Conservation (phyloP, 1,140 invertebrate genomes). For the Ephestia elutella region DNA sequence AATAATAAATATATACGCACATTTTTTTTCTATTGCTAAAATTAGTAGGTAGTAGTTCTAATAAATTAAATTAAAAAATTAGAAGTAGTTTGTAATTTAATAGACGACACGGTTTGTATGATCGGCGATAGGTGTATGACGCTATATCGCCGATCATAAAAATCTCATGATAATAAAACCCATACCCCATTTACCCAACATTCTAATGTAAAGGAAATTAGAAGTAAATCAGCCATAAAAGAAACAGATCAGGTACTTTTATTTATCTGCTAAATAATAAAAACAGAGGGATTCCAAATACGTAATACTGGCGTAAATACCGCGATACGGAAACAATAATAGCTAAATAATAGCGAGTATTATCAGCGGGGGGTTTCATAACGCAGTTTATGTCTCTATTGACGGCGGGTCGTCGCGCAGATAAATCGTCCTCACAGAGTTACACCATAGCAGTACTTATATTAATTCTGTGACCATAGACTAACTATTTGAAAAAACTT, state of each 20-base stretch:
- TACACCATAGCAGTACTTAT: no score
- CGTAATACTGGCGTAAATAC: neutral
- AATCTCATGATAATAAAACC: neutral
- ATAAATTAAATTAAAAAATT: no score
- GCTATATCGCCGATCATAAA: neutral
- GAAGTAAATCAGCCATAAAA: neutral
- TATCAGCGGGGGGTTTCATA: constrained; percentile 31
- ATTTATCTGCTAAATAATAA: neutral
- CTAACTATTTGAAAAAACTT: no score
- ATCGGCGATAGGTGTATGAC: no score
- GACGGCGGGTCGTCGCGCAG: constrained; percentile 15
- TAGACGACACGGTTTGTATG: no score
- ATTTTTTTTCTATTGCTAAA: no score
- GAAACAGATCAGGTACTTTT: neutral
- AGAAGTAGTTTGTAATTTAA: no score
- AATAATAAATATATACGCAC: no score
- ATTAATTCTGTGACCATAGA: no score
- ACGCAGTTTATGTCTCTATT: constrained; percentile 31
- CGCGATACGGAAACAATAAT: constrained; percentile 28
- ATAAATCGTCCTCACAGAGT: constrained; percentile 22
- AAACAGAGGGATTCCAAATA: neutral
- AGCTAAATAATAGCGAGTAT: constrained; percentile 19
- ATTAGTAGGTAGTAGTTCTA: no score
- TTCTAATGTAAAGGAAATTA: neutral
- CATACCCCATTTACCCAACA: constrained; percentile 8